Evolutionary conservation across 2,113 vertebrate species (phyloP).

Genomic region (Helogale parvula): DNA sequence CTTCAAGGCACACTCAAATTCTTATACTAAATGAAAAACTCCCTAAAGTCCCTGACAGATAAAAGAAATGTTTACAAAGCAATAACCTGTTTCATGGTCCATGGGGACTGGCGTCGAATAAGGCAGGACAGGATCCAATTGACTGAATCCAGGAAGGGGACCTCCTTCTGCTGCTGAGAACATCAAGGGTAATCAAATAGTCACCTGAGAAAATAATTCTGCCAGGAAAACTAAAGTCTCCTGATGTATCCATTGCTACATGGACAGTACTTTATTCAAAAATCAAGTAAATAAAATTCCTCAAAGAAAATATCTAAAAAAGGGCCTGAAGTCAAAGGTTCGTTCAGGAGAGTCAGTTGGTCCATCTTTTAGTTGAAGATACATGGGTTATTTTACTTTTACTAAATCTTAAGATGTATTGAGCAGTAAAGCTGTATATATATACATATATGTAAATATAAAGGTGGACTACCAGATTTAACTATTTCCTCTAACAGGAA

Average conservation of each 20-base stretch:
- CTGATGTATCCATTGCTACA: slow-evolving; percentile 49
- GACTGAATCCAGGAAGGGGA: slow-evolving; percentile 4
- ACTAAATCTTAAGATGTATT: not conserved
- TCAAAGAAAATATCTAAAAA: not conserved
- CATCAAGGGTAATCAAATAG: slow-evolving; percentile 60
- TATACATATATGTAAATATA: not conserved
- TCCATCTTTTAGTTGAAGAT: not conserved
- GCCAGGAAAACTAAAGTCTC: slow-evolving; percentile 26
- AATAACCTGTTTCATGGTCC: not conserved
- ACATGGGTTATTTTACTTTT: not conserved
- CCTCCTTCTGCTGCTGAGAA: not conserved
- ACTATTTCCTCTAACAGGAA: not conserved
- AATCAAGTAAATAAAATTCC: not conserved
- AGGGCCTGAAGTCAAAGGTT: not conserved
- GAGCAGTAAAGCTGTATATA: no score
- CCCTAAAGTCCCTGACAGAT: not conserved
- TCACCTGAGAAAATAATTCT: slow-evolving; percentile 80
- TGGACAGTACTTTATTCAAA: not conserved
- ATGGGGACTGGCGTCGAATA: not conserved
- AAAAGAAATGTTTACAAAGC: not conserved
- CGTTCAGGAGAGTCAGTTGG: not conserved
- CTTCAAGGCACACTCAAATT: not conserved
- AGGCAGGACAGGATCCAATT: not conserved
- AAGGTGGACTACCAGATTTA: not conserved
- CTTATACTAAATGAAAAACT: not conserved